Evolutionary conservation across 2,888 invertebrate genomes (phyloP).

Genomic region (Neoascia interrupta): DNA sequence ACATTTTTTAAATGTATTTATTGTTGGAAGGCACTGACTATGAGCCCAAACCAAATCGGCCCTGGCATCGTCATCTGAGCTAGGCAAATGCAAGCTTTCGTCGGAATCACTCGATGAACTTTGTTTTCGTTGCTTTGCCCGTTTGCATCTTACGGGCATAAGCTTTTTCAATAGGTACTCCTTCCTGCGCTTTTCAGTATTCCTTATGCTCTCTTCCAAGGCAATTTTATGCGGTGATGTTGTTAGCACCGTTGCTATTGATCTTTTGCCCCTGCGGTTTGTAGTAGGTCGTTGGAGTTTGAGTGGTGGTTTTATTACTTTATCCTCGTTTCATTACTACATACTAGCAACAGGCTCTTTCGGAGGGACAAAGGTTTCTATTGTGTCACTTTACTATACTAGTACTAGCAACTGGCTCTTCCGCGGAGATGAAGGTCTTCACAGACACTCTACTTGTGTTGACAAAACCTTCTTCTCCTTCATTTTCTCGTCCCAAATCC

Average conservation of each 20-base stretch:
- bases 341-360: conserved; percentile 19
- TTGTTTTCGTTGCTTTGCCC: neutral
- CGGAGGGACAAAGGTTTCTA: too few relatives aligned
- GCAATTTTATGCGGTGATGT: conserved; percentile 39
- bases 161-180: neutral
- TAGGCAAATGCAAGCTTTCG: neutral
- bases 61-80: conserved; percentile 2
- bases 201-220: conserved; percentile 50
- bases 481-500: neutral
- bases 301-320: conserved; percentile 1
- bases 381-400: too few relatives aligned
- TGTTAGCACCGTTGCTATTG: conserved; percentile 56
- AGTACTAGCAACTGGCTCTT: neutral
- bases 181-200: neutral
- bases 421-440: neutral
- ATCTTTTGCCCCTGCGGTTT: conserved; percentile 1
- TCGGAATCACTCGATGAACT: neutral
- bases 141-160: neutral
- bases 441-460: neutral
- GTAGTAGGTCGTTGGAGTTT: neutral
- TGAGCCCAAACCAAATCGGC: conserved; percentile 17
- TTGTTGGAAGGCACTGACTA: conserved; percentile 28
- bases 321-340: conserved; percentile 9
- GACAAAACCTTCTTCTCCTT: conserved; percentile 24
- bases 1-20: too few relatives aligned